Percentiles rank a stretch among this genome's conserved stretches.
These are phyloP conservation scores for Muscicapa comitata DNA, from an alignment of 2,797 vertebrate genomes.

Conservation along the genomic window DNA sequence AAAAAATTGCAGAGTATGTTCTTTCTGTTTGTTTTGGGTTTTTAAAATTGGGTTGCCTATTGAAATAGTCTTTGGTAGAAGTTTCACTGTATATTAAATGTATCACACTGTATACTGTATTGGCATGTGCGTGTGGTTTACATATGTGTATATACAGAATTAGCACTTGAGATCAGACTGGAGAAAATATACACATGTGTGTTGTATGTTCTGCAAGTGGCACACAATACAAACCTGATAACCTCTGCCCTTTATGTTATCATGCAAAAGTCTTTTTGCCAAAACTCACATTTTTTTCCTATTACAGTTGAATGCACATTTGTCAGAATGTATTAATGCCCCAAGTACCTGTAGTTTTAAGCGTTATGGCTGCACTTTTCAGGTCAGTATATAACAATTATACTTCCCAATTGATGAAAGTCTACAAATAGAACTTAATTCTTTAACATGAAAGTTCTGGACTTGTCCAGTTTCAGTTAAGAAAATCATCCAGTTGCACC, in stretches of 20 bases:
- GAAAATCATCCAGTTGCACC: constrained; percentile 33
- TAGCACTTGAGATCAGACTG: constrained; percentile 45
- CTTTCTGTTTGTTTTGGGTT: not conserved
- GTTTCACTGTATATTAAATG: constrained; percentile 72
- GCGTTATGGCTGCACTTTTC: constrained; percentile 92
- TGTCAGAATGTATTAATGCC: constrained; percentile 97
- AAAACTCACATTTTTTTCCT: constrained; percentile 80
- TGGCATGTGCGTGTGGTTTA: constrained; percentile 70
- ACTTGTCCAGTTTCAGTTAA: constrained; percentile 43
- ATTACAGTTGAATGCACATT: constrained; percentile 91
- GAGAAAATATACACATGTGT: constrained; percentile 53
- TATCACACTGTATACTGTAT: constrained; percentile 72
- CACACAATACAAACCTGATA: constrained; percentile 27
- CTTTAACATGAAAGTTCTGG: constrained; percentile 53
- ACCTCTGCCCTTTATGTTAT: constrained; percentile 71
- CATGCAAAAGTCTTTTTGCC: constrained; percentile 73
- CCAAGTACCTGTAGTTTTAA: constrained; percentile 94
- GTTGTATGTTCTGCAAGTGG: constrained; percentile 47
- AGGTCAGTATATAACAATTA: constrained; percentile 84
- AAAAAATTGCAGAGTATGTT: not conserved
- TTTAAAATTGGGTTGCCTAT: not conserved
- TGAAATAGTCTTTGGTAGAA: constrained; percentile 53
- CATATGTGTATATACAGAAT: constrained; percentile 63
- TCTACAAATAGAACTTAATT: constrained; percentile 69
- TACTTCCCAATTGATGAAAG: constrained; percentile 73